phyloP scores from a whole-genome alignment of 2,888 invertebrate genomes.

The Pristionchus maxplancki region DNA sequence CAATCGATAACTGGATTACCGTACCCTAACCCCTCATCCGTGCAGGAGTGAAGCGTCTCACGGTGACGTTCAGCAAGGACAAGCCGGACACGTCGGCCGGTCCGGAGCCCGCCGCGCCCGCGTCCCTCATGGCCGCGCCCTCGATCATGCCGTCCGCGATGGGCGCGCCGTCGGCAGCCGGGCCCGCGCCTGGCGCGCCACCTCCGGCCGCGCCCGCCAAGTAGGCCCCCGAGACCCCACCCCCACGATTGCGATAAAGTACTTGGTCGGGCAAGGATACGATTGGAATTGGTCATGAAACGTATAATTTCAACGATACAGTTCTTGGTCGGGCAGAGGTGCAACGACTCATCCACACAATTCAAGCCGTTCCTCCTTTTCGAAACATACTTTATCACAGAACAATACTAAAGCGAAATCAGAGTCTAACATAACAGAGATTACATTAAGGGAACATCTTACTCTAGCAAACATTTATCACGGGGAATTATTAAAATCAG shows the following conservation, averaged over 20 bases:
- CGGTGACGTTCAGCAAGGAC: not conserved
- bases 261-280: not conserved
- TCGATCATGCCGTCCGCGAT: conserved; percentile 21
- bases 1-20: too few species aligned
- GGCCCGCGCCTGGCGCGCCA: not conserved
- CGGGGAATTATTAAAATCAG: not conserved
- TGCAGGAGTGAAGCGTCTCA: conserved; percentile 35
- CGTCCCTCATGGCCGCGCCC: not conserved
- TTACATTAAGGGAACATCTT: too few species aligned
- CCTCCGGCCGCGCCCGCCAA: not conserved
- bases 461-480: not conserved
- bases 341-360: too few species aligned
- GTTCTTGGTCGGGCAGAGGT: too few species aligned
- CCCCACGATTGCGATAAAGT: not conserved
- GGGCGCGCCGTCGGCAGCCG: not conserved
- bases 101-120: not conserved
- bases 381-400: too few species aligned
- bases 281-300: too few species aligned
- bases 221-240: not conserved
- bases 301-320: too few species aligned
- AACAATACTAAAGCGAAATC: too few species aligned
- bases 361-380: too few species aligned
- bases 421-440: too few species aligned
- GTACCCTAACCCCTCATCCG: not conserved
- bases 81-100: not conserved